Conservation (phyloP, 2,888 invertebrate species). For the Diadromus collaris region DNA sequence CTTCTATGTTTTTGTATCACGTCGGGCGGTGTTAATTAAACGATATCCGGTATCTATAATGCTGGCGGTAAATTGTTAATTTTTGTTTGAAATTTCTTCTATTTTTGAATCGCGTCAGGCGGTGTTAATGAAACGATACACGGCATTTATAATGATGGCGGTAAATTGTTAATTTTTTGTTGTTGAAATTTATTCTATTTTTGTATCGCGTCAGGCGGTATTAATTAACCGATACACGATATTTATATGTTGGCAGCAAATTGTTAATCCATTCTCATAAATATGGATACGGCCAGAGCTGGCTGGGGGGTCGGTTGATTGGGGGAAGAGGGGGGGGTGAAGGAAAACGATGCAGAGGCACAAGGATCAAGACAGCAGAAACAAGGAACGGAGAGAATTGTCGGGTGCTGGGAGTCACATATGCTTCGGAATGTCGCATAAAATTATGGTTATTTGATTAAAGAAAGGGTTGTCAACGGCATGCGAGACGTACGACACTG, state of each 20-base stretch:
- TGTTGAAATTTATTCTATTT: background rate
- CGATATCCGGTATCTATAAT: slow-evolving; percentile 9
- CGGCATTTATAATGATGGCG: slow-evolving; percentile 9
- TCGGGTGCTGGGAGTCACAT: slow-evolving; percentile 20
- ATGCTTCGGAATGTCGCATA: slow-evolving; percentile 46
- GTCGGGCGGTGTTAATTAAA: slow-evolving; percentile 15
- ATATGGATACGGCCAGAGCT: slow-evolving; percentile 31
- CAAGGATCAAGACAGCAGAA: background rate
- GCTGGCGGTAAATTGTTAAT: slow-evolving; percentile 32
- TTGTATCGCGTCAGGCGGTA: background rate
- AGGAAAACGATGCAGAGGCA: background rate
- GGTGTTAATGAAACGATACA: slow-evolving; percentile 28
- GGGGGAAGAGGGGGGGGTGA: too few species aligned
- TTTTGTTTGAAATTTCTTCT: background rate
- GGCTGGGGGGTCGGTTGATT: background rate
- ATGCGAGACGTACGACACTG: slow-evolving; percentile 42
- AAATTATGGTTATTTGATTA: slow-evolving; percentile 58
- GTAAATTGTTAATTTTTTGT: slow-evolving; percentile 38
- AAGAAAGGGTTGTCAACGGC: slow-evolving; percentile 46
- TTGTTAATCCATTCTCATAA: slow-evolving; percentile 46
- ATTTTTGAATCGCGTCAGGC: background rate
- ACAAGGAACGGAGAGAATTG: slow-evolving; percentile 10
- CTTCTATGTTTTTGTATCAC: background rate
- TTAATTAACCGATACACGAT: slow-evolving; percentile 28
- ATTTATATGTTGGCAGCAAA: slow-evolving; percentile 15